These are phyloP conservation scores for Seira musarum DNA, from an alignment of 2,888 invertebrate species.

Conservation along the genomic window DNA sequence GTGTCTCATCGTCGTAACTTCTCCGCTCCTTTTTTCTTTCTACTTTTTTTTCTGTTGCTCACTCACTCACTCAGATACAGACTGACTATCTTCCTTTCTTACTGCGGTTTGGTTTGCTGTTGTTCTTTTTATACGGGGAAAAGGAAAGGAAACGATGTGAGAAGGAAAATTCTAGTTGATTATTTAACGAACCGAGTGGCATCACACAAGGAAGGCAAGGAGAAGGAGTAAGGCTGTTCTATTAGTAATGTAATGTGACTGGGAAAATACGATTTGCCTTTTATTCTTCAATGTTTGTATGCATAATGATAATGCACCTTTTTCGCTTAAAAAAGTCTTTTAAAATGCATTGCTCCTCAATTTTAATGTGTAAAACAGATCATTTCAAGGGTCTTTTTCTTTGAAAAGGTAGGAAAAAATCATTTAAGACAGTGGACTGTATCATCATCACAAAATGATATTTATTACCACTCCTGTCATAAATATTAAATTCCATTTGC, in stretches of 20 bases:
- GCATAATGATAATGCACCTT: conserved; percentile 1
- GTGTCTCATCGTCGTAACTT: conserved; percentile 44
- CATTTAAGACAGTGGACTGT: conserved; percentile 43
- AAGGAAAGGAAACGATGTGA: conserved; percentile 28
- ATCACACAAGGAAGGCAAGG: not conserved
- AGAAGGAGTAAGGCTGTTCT: not conserved
- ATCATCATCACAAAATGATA: conserved; percentile 46
- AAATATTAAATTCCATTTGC: not conserved
- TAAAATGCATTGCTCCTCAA: conserved; percentile 3
- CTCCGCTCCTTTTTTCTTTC: not conserved
- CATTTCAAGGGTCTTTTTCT: conserved; percentile 36
- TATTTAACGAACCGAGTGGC: conserved; percentile 50
- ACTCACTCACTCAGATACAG: not conserved
- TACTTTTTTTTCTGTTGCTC: conserved; percentile 4
- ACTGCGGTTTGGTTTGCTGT: not conserved
- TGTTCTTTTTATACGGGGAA: not conserved
- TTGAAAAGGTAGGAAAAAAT: conserved; percentile 33
- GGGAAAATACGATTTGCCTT: not conserved
- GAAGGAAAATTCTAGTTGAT: conserved; percentile 40
- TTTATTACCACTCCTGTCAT: conserved; percentile 15
- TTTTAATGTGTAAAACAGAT: conserved; percentile 20
- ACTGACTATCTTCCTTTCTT: not conserved
- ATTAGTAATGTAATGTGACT: not conserved
- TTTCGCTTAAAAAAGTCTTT: not conserved
- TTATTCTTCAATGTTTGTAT: conserved; percentile 1